Evolutionary conservation across 2,888 invertebrate species (phyloP).

Genomic region (Dichetophora obliterata): DNA sequence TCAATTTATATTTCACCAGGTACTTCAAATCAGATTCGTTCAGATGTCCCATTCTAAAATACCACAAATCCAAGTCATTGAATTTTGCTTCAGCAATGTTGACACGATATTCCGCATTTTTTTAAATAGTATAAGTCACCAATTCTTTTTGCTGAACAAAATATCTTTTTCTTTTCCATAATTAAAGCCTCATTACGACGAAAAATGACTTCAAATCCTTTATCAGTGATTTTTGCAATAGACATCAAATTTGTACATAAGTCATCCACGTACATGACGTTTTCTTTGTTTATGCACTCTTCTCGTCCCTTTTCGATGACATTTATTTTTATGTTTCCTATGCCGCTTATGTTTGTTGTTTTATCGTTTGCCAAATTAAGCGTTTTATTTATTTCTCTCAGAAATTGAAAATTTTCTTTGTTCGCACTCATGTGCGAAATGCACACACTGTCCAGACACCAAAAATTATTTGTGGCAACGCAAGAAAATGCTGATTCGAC

Average conservation of each 20-base stretch:
- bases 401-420: background rate
- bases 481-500: conserved; percentile 9
- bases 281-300: conserved; percentile 39
- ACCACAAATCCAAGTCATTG: conserved; percentile 40
- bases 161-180: no score
- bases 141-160: no score
- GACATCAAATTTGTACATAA: conserved; percentile 47
- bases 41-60: conserved; percentile 42
- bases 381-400: conserved; percentile 24
- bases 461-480: background rate
- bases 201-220: no score
- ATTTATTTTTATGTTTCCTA: no score
- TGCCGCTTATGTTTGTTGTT: conserved; percentile 40
- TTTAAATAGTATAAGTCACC: conserved; percentile 42
- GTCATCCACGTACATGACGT: conserved; percentile 43
- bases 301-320: conserved; percentile 28
- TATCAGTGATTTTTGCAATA: conserved; percentile 44
- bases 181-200: no score
- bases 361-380: conserved; percentile 43
- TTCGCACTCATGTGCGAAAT: conserved; percentile 25
- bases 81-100: conserved; percentile 29
- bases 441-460: conserved; percentile 27
- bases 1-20: conserved; percentile 25
- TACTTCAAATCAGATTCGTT: conserved; percentile 40
- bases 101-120: conserved; percentile 22